These are phyloP conservation scores for Epinephelus fuscoguttatus DNA, from an alignment of 2,113 vertebrate genomes.

Conservation along the genomic window DNA sequence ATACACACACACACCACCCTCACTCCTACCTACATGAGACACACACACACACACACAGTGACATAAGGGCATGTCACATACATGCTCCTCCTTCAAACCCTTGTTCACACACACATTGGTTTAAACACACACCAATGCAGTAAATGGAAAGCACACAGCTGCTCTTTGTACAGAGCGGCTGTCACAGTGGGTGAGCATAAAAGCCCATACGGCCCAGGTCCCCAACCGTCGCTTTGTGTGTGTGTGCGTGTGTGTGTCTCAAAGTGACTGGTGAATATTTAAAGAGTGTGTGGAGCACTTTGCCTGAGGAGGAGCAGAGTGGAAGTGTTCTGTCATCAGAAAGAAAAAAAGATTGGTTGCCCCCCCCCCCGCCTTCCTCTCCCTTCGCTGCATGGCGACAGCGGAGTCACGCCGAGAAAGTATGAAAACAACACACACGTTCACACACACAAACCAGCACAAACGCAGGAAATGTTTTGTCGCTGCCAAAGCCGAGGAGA, in stretches of 20 bases:
- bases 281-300: slow-evolving; percentile 70
- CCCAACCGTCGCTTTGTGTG: slow-evolving; percentile 39
- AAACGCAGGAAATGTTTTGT: slow-evolving; percentile 43
- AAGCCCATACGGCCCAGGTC: slow-evolving; percentile 54
- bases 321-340: slow-evolving; percentile 66
- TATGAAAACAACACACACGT: slow-evolving; percentile 4
- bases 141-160: slow-evolving; percentile 56
- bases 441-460: background rate
- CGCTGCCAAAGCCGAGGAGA: slow-evolving; percentile 12
- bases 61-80: background rate
- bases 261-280: slow-evolving; percentile 73
- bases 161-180: slow-evolving; percentile 52
- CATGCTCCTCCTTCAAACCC: slow-evolving; percentile 4
- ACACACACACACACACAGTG: background rate
- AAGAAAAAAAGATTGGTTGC: slow-evolving; percentile 43
- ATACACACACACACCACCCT: background rate
- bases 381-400: slow-evolving; percentile 50
- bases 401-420: slow-evolving; percentile 30
- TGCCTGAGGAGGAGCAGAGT: slow-evolving; percentile 61
- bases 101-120: slow-evolving; percentile 19
- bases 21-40: slow-evolving; percentile 18
- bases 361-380: background rate
- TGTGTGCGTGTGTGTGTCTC: slow-evolving; percentile 43
- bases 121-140: slow-evolving; percentile 20
- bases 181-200: slow-evolving; percentile 65